Base-by-base conservation (phyloP, 1,140 invertebrate species). In the Drosophila murphyi region DNA sequence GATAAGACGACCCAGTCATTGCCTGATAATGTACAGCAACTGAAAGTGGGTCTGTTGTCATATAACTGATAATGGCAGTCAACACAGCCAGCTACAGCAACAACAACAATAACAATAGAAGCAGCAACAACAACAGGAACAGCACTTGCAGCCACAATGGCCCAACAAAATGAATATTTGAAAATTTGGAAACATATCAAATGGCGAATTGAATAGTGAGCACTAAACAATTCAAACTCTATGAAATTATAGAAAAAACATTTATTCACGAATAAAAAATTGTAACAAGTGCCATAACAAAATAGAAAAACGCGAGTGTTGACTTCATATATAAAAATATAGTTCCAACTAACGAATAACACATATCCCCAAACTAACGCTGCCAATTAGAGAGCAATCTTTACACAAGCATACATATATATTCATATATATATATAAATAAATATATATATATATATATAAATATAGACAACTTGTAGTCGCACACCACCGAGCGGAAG, bases 181-280 rank as follows among this genome's bases (percentile, higher is more conserved):
- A 92, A 92, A 82, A 92, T 92, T 82, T 92, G 91, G 91, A 92
- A 92, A 91, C 91, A 92, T 92, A 92, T 92, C 89, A 92, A 92
- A 77, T 92, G 91, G 91, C 91, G 91, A 85, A 74, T 68, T 89
- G 80, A 80, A 72, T 74, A 78, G 64, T 88, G 35, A 82, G 71
- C 57, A 55, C 12, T 37, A 20, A 47, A 51, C 60, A 10, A 43
- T 5, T 31, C 41, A 68, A 51, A 29, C 7, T 37, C 48, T 29
- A 52, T 20, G 31, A 67, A 20, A 47, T 72, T 50, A 29, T 55
- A 78, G 31, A 61, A 7, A 12, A 51, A 10, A 57, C 29, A 10
- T 31, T 56, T 31, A 3, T 35, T 41, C 39, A 50, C 32, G 28
- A 29, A 41, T 2, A 5, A 43, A 34, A 57, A 54, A 52, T 48